A percentile compares a stretch with the other conserved stretches of the same genome.
phyloP scores from a whole-genome alignment of 2,113 vertebrate genomes.

The Clarias magur region DNA sequence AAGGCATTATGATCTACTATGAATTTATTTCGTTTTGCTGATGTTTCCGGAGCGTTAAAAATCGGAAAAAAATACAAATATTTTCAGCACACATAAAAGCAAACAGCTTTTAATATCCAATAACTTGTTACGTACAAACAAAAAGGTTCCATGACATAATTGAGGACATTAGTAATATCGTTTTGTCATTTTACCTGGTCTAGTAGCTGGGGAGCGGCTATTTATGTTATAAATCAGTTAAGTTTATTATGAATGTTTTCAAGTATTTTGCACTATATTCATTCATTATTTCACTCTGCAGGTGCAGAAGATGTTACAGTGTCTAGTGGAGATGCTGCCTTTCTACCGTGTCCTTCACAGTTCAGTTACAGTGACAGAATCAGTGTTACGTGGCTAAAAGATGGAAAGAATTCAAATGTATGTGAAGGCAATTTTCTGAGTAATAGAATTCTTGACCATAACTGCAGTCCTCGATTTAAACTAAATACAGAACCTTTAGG shows the following conservation, averaged over 20 bases:
- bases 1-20: neutral
- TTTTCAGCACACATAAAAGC: too few relatives aligned
- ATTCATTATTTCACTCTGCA: conserved; percentile 9
- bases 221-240: neutral
- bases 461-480: neutral
- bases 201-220: neutral
- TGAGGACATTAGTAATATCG: neutral
- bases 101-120: neutral
- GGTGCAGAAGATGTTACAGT: conserved; percentile 6
- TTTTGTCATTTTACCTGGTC: neutral
- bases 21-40: neutral
- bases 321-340: conserved; percentile 4
- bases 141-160: neutral
- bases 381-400: conserved; percentile 35
- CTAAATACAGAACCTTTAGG: neutral
- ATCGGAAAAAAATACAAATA: too few relatives aligned
- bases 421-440: neutral
- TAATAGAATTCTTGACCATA: fast-evolving
- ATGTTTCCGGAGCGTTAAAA: neutral
- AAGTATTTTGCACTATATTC: neutral
- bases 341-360: conserved; percentile 20
- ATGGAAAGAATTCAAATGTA: neutral
- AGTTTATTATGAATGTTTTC: neutral
- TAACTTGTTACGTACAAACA: neutral
- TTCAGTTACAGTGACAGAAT: neutral